Base-by-base conservation (phyloP, 2,888 invertebrate genomes). In the Lasioglossum malachurum region DNA sequence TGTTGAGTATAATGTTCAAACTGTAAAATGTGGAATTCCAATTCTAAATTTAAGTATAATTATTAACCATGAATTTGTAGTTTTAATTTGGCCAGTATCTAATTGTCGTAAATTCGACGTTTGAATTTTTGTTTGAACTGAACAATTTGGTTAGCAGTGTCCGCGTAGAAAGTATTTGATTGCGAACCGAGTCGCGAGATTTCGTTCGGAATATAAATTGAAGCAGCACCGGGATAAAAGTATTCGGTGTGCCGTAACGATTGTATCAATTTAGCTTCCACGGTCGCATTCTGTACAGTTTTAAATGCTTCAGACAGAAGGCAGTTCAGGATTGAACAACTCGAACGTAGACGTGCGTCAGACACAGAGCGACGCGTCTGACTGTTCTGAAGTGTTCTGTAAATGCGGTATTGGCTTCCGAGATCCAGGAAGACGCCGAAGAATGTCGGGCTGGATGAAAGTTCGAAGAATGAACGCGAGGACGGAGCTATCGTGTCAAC, bases 381-480 rank as follows among this genome's bases (percentile, higher is more conserved):
- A 78, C 53, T 46, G n/a, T 53, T 72, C 46, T 12, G 82, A 86
- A 74, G 57, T 27, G n/a, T 44, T 35, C 44, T 64, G 72, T 31
- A 72, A 44, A 49, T 88, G 82, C 35, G 77, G 79, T 46, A 80
- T 78, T 12, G 79, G 57, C 35, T 85, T 80, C 38, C 72, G n/a
- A 53, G 73, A 46, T 27, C 46, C n/a, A 35, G 41, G 31, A 64
- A 57, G 78, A 27, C 86, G 49, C 10, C 76, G 71, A 67, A 88
- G 85, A 49, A 74, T 85, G 44, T 87, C 89, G 2, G 82, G 89
- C 49, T 90, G 91, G 91, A 92, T 92, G 88, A 89, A 89, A 80
- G 88, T 92, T 49, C 79, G 88, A 57, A 87, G 73, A 78, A 83
- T 83, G 64, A 57, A 49, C 67, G 82, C 41, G 69, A 88, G 73